phyloP scores from a whole-genome alignment of 2,888 invertebrate genomes.

The Thyatira batis region DNA sequence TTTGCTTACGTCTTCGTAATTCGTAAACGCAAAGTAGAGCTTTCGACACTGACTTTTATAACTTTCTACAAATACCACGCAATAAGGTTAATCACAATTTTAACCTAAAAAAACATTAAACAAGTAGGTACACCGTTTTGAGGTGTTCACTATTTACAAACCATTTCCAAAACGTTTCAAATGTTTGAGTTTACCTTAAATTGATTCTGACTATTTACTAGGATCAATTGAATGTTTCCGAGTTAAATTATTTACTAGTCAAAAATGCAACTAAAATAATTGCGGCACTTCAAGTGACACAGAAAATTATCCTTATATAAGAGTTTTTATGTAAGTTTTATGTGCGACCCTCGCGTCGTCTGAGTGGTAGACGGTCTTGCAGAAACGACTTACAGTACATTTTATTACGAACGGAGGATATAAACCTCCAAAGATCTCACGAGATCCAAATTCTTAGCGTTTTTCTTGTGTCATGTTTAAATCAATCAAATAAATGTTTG shows the following conservation, averaged over 20 bases:
- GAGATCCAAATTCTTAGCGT: background rate
- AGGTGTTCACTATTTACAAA: background rate
- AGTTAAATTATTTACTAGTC: background rate
- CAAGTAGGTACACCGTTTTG: background rate
- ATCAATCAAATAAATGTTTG: no score
- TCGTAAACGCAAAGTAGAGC: conserved; percentile 12
- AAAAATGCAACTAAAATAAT: background rate
- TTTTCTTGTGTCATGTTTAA: conserved; percentile 1
- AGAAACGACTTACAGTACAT: background rate
- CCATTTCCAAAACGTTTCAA: background rate
- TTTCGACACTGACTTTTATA: conserved; percentile 3
- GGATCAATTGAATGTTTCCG: background rate
- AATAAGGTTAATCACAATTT: conserved; percentile 1
- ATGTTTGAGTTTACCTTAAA: background rate
- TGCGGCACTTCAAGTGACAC: background rate
- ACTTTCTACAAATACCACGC: conserved; percentile 1
- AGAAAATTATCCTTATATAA: conserved; percentile 3
- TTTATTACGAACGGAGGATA: conserved; percentile 2
- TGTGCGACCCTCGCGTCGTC: conserved; percentile 1
- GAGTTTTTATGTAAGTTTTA: conserved; percentile 7
- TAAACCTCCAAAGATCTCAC: background rate
- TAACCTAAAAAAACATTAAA: background rate
- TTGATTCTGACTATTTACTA: background rate
- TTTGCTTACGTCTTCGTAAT: conserved; percentile 12
- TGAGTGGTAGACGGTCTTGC: background rate